Evolutionary conservation across 2,888 invertebrate species (phyloP).

Genomic region (Barypeithes pellucidus): DNA sequence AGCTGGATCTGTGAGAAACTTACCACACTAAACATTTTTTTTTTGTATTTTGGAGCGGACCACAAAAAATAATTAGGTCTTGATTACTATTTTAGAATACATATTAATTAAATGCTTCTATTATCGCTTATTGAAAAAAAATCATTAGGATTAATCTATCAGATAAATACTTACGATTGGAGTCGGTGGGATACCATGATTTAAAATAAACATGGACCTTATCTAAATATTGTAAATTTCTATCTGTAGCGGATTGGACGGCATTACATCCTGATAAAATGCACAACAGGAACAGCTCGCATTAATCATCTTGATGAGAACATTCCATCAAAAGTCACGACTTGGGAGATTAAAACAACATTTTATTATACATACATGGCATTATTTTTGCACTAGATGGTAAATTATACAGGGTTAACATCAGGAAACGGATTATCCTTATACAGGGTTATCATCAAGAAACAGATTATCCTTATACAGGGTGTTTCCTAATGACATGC

Average conservation of each 20-base stretch:
- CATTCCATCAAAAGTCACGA: constrained; percentile 54
- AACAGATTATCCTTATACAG: no score
- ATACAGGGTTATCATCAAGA: no score
- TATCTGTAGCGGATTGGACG: constrained; percentile 47
- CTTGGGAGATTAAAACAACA: constrained; percentile 44
- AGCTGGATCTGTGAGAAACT: no score
- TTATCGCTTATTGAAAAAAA: constrained; percentile 17
- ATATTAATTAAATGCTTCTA: no score
- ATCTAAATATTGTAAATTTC: constrained; percentile 53
- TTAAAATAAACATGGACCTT: constrained; percentile 48
- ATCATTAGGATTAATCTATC: constrained; percentile 19
- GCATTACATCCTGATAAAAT: constrained; percentile 51
- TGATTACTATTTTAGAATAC: no score
- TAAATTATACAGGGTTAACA: not conserved
- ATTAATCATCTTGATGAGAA: constrained; percentile 54
- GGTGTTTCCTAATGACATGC: no score
- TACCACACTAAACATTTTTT: no score
- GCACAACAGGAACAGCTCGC: constrained; percentile 48
- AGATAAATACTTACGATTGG: constrained; percentile 21
- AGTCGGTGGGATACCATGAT: constrained; percentile 40
- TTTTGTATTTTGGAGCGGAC: no score
- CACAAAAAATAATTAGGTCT: no score
- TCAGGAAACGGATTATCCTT: not conserved
- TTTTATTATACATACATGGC: constrained; percentile 47
- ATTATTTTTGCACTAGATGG: constrained; percentile 37